Conservation (phyloP, 2,888 invertebrate species). For the Orchesella flavescens region DNA sequence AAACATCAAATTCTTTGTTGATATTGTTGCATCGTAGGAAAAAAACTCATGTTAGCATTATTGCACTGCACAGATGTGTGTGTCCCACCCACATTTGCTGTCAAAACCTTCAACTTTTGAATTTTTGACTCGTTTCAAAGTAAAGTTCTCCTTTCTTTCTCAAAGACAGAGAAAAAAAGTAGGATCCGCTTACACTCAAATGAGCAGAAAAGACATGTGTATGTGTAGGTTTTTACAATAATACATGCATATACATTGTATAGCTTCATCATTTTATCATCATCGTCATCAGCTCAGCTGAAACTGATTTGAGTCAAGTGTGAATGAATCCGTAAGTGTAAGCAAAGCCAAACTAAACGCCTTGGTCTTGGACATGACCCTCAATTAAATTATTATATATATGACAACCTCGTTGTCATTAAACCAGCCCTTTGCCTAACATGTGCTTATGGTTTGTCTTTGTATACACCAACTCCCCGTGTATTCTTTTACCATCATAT, state of each 20-base stretch:
- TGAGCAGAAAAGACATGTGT: neutral
- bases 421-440: slow-evolving; percentile 3
- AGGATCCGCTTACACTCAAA: slow-evolving; percentile 13
- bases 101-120: slow-evolving; percentile 28
- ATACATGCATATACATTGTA: neutral
- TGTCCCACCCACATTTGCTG: slow-evolving; percentile 37
- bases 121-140: slow-evolving; percentile 34
- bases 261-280: neutral
- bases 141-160: neutral
- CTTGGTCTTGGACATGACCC: slow-evolving; percentile 57
- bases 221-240: neutral
- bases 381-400: slow-evolving; percentile 34
- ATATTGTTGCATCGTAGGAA: neutral
- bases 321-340: neutral
- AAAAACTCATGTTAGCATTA: neutral
- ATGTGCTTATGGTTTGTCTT: neutral
- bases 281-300: neutral
- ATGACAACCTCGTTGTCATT: slow-evolving; percentile 36
- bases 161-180: slow-evolving; percentile 5
- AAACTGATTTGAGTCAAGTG: neutral
- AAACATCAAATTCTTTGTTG: neutral
- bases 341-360: slow-evolving; percentile 49
- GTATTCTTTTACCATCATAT: neutral
- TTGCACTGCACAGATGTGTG: neutral
- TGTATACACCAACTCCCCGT: neutral